Conservation (phyloP, 2,113 vertebrate genomes). For the Myodes glareolus region DNA sequence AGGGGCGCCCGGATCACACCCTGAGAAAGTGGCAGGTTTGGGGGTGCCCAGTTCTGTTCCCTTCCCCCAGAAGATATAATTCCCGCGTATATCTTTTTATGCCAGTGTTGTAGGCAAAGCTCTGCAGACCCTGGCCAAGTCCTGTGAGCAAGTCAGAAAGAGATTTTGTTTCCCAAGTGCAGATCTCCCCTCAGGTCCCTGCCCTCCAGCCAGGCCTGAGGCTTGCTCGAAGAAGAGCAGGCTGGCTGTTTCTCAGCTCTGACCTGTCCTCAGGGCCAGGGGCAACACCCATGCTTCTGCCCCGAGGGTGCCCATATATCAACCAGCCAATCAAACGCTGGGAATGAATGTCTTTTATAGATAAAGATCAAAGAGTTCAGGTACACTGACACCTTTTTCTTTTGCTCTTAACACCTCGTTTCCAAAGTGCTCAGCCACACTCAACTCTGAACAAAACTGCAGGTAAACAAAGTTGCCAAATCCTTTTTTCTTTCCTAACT, state of each 20-base stretch:
- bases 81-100: neutral
- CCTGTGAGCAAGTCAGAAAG: neutral
- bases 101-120: neutral
- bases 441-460: constrained; percentile 16
- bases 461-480: neutral
- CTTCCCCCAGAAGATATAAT: neutral
- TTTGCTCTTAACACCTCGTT: neutral
- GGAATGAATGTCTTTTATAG: neutral
- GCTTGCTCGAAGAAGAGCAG: neutral
- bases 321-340: neutral
- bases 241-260: neutral
- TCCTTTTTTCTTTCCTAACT: neutral
- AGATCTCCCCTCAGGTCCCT: accelerated
- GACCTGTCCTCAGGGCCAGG: neutral
- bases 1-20: neutral
- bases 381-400: neutral
- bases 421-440: neutral
- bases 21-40: neutral
- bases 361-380: neutral
- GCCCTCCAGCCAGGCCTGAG: neutral
- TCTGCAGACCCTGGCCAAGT: neutral
- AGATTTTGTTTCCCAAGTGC: neutral
- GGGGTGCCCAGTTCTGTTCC: neutral
- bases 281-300: neutral
- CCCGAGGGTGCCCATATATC: neutral